phyloP scores from a whole-genome alignment of 2,113 vertebrate species.

The Halcyon malimbica region DNA sequence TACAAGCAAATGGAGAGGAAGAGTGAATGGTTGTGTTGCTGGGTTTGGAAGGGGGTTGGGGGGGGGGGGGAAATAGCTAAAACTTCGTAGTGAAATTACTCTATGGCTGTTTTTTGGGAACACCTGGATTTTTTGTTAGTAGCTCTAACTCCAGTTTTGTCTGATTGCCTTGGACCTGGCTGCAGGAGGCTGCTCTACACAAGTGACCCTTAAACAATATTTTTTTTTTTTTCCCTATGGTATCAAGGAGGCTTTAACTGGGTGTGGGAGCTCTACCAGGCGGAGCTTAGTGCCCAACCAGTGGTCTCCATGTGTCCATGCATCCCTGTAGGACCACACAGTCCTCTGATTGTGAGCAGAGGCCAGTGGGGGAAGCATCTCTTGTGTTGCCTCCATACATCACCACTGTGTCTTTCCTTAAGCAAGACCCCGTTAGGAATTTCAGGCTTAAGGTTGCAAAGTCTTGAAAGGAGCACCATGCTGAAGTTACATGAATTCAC shows the following conservation, averaged over 20 bases:
- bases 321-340: rapidly evolving
- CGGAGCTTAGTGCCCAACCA: background rate
- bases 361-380: too few species aligned
- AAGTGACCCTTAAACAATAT: background rate
- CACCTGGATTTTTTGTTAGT: background rate
- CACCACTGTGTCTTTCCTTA: background rate
- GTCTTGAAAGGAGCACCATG: background rate
- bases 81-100: too few species aligned
- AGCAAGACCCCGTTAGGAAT: rapidly evolving
- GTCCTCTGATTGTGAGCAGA: background rate
- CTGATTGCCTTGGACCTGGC: background rate
- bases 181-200: background rate
- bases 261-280: background rate
- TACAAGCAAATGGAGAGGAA: too few species aligned
- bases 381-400: background rate
- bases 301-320: rapidly evolving
- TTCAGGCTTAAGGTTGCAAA: background rate
- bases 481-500: background rate
- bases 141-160: background rate
- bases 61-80: too few species aligned
- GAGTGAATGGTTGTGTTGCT: too few species aligned
- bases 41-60: too few species aligned
- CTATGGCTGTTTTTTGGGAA: background rate
- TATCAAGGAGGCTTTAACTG: background rate
- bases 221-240: background rate